Conservation (phyloP, 2,113 vertebrate genomes). For the Propithecus coquereli region DNA sequence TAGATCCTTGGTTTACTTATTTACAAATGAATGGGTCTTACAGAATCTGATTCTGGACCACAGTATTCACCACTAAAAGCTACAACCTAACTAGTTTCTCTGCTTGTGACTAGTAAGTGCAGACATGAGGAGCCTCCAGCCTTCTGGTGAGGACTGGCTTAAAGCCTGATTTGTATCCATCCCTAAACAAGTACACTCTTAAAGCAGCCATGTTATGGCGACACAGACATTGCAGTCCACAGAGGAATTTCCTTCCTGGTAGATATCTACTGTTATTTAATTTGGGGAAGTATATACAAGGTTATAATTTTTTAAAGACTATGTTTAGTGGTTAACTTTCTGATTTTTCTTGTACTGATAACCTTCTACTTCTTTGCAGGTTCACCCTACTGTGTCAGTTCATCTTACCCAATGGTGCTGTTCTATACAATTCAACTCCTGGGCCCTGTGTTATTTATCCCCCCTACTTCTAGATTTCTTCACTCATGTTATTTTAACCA, state of each 20-base stretch:
- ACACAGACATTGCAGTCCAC: background rate
- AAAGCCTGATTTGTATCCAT: background rate
- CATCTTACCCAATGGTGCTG: background rate
- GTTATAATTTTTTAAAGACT: background rate
- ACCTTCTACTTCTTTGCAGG: background rate
- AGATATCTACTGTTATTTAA: background rate
- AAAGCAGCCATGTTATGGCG: background rate
- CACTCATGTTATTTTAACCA: background rate
- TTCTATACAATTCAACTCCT: background rate
- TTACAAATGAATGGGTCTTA: constrained; percentile 17
- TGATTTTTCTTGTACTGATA: background rate
- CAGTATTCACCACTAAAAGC: background rate
- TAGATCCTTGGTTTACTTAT: background rate
- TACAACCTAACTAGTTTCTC: background rate
- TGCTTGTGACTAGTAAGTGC: background rate
- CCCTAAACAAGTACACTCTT: background rate
- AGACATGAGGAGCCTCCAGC: background rate
- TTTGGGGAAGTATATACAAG: background rate
- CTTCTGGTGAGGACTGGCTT: background rate
- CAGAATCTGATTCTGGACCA: constrained; percentile 12
- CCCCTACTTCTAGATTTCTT: background rate
- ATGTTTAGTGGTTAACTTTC: background rate
- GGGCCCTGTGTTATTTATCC: background rate
- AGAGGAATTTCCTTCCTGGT: background rate
- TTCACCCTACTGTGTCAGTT: background rate